Evolutionary conservation across 1,140 invertebrate species (phyloP), one percentile per base, ranked within the genome.

Genomic region (Periplaneta americana): DNA sequence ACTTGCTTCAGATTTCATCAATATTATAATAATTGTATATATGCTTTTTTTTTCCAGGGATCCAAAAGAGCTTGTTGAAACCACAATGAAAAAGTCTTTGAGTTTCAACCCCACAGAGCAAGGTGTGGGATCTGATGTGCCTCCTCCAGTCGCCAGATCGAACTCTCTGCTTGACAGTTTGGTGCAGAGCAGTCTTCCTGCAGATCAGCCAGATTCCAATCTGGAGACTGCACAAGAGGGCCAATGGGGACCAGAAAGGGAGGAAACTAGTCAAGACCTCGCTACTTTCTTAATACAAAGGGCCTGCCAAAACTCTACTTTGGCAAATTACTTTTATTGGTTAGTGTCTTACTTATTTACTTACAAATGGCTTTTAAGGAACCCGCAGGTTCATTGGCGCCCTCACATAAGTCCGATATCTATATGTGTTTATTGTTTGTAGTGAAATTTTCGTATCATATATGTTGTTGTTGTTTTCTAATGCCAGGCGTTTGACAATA

Each of bases 301-400:
- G 80, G 97, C 98, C 11, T 97, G 96, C 88, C 92, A 93, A 85
- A 98, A 99, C 90, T 93, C 93, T 35, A 94, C 92, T 32, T 87
- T 99, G 76, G 97, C 97, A 74, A 99, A 99, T 90, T 99, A 98
- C 89, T 94, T 99, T 84, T 99, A 97, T 88, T 99, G 98, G 98
- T 93, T 88, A 86, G 87, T 79, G 31, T 15, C 17, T 1, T 31
- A 37, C 28, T 13, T 76, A 10, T 34, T n/a, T n/a, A n/a, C n/a
- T n/a, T n/a, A n/a, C n/a, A n/a, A n/a, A n/a, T n/a, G n/a, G n/a
- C n/a, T n/a, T n/a, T n/a, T n/a, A n/a, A n/a, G n/a, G n/a, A n/a
- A n/a, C n/a, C n/a, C n/a, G n/a, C n/a, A n/a, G n/a, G n/a, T n/a
- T n/a, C n/a, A n/a, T n/a, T n/a, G n/a, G n/a, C n/a, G n/a, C n/a